Evolutionary conservation across 2,113 vertebrate genomes (phyloP).

Genomic region (Heliornis fulica): DNA sequence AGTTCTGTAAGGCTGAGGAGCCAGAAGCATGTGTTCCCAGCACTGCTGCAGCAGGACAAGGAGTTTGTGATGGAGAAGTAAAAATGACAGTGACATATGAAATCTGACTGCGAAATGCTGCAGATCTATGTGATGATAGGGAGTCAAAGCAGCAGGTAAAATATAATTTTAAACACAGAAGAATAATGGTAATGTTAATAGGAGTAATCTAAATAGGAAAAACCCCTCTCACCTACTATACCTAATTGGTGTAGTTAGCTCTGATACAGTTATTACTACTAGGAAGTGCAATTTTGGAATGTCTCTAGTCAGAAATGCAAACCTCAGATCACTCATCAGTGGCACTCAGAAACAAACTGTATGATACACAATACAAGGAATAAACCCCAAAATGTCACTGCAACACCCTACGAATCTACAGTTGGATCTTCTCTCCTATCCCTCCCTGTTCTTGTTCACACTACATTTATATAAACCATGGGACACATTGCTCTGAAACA

Average conservation of each 20-base stretch:
- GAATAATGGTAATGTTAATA: not conserved
- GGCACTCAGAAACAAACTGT: not conserved
- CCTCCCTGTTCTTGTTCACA: not conserved
- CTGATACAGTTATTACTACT: not conserved
- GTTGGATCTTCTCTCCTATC: not conserved
- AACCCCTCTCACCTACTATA: not conserved
- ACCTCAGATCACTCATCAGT: not conserved
- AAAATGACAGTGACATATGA: not conserved
- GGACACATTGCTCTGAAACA: not conserved
- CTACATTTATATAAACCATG: not conserved
- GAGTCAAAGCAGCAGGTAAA: not conserved
- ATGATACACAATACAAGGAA: not conserved
- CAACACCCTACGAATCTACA: not conserved
- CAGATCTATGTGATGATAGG: not conserved
- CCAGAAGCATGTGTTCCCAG: not conserved
- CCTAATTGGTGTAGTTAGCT: not conserved
- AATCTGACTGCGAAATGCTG: not conserved
- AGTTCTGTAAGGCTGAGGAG: not conserved
- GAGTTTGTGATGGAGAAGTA: not conserved
- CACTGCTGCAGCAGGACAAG: not conserved
- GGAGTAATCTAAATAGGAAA: not conserved
- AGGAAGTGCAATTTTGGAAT: not conserved
- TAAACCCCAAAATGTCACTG: not conserved
- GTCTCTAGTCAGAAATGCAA: not conserved
- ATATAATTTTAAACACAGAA: not conserved